phyloP scores from a whole-genome alignment of 1,140 invertebrate species.

The Sitodiplosis mosellana region DNA sequence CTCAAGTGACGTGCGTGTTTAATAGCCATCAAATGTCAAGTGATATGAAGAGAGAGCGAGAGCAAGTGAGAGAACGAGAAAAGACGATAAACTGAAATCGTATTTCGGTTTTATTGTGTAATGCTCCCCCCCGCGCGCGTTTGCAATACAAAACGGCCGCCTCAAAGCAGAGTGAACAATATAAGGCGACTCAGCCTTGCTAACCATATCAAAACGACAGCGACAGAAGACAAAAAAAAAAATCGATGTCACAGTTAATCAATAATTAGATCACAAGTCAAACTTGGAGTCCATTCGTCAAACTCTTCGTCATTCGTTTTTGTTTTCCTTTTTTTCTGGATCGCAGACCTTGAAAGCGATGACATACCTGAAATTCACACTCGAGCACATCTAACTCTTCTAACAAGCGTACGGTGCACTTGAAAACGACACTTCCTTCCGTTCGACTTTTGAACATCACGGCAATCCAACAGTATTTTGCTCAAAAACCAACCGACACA shows the following conservation, averaged over 20 bases:
- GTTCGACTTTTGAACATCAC: conserved; percentile 44
- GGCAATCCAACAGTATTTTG: too few species aligned
- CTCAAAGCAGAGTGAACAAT: too few species aligned
- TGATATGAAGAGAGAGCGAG: too few species aligned
- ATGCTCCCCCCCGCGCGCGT: too few species aligned
- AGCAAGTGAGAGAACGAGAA: too few species aligned
- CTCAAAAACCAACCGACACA: too few species aligned
- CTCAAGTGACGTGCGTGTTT: too few species aligned
- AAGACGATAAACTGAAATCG: too few species aligned
- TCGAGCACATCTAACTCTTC: conserved; percentile 89
- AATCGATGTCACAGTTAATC: not conserved
- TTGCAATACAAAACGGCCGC: too few species aligned
- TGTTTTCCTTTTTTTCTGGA: not conserved
- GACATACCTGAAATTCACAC: conserved; percentile 83
- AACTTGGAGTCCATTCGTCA: conserved; percentile 4
- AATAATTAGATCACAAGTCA: conserved; percentile 7
- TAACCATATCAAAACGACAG: not conserved
- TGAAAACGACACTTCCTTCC: conserved; percentile 72
- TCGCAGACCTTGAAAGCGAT: not conserved
- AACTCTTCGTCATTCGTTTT: not conserved
- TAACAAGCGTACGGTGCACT: conserved; percentile 79
- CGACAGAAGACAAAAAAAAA: not conserved
- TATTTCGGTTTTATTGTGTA: too few species aligned
- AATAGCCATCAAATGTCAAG: too few species aligned
- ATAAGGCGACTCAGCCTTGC: not conserved